Percentiles rank a stretch among this genome's conserved stretches.
These are phyloP conservation scores for Thalassoma bifasciatum DNA, from an alignment of 2,113 vertebrate genomes.

Conservation along the genomic window DNA sequence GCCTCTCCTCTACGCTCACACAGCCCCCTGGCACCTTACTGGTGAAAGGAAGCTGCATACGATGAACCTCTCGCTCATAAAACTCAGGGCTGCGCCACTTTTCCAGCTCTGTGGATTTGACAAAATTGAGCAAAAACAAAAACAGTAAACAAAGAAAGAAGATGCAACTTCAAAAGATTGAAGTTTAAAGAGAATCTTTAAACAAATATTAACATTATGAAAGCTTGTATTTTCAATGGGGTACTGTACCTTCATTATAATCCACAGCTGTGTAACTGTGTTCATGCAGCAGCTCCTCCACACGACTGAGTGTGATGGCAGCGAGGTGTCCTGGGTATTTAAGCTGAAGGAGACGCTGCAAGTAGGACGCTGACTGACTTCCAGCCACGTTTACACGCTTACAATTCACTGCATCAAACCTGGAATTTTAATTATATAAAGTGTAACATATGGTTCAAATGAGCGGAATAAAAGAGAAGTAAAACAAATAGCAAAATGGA, in stretches of 20 bases:
- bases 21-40: slow-evolving; percentile 88
- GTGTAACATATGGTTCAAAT: too few relatives aligned
- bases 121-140: background rate
- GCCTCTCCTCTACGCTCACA: slow-evolving; percentile 89
- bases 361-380: slow-evolving; percentile 90
- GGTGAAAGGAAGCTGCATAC: slow-evolving; percentile 96
- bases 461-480: slow-evolving; percentile 1
- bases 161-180: background rate
- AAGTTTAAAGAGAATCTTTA: background rate
- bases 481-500: background rate
- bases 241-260: slow-evolving; percentile 94
- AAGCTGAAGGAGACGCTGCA: slow-evolving; percentile 95
- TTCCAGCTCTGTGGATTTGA: slow-evolving; percentile 85
- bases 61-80: slow-evolving; percentile 93
- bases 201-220: background rate
- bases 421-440: too few relatives aligned
- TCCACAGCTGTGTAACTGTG: slow-evolving; percentile 93
- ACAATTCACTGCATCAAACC: slow-evolving; percentile 92
- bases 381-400: slow-evolving; percentile 96
- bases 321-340: slow-evolving; percentile 95
- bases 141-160: background rate
- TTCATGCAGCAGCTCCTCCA: slow-evolving; percentile 95
- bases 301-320: slow-evolving; percentile 92
- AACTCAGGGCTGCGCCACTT: slow-evolving; percentile 94
- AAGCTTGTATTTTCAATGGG: too few relatives aligned